These are phyloP conservation scores for Antheraea assamensis DNA, from an alignment of 2,888 invertebrate species.

Conservation along the genomic window DNA sequence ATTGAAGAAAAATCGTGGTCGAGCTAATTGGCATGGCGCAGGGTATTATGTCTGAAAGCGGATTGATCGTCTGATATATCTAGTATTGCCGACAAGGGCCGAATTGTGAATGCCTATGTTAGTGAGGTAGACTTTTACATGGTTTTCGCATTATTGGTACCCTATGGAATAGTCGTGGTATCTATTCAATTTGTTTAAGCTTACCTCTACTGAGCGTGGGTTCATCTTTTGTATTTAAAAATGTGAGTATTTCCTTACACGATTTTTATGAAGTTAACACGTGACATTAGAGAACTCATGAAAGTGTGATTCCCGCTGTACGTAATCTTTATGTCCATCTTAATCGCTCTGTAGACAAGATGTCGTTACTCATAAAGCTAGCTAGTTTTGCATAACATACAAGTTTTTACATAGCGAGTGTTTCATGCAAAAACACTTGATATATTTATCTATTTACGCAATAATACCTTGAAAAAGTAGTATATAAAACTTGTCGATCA, in stretches of 20 bases:
- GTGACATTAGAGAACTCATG: conserved; percentile 24
- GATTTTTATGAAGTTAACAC: conserved; percentile 12
- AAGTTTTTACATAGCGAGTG: conserved; percentile 27
- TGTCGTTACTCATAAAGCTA: conserved; percentile 35
- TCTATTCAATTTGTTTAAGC: no score
- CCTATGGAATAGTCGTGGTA: no score
- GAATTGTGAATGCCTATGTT: no score
- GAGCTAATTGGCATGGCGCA: no score
- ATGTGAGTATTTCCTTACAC: not conserved
- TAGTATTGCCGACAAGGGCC: no score
- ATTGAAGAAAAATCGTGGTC: no score
- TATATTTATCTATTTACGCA: conserved; percentile 26
- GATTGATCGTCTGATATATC: no score
- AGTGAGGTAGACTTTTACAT: no score
- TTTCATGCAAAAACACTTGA: conserved; percentile 23
- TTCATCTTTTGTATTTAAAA: not conserved
- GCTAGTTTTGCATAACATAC: conserved; percentile 40
- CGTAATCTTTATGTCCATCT: conserved; percentile 50
- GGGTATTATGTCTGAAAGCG: no score
- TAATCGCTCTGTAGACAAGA: conserved; percentile 37
- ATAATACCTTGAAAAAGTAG: conserved; percentile 16
- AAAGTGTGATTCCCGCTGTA: conserved; percentile 31
- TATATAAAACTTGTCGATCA: not conserved
- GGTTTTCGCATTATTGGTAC: no score
- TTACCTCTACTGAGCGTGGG: not conserved